phyloP scores from a whole-genome alignment of 1,140 invertebrate genomes.

The Cepaea nemoralis region DNA sequence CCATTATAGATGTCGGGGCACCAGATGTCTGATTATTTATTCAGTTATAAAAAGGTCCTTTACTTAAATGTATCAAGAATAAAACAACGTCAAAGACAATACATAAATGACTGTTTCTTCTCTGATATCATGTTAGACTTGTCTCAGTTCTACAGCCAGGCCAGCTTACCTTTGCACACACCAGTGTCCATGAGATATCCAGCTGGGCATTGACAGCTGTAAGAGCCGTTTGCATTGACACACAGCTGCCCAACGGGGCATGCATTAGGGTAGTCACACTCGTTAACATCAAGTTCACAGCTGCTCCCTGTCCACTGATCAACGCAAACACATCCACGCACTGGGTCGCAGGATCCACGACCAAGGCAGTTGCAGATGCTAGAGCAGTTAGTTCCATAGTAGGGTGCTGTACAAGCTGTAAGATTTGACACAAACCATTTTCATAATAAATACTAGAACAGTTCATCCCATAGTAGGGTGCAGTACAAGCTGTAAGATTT shows the following conservation, averaged over 20 bases:
- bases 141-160: background rate
- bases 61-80: too few relatives aligned
- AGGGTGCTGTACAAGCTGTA: slow-evolving; percentile 32
- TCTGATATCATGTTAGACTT: background rate
- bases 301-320: slow-evolving; percentile 44
- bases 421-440: too few relatives aligned
- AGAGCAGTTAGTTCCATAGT: slow-evolving; percentile 43
- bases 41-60: too few relatives aligned
- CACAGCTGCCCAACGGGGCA: slow-evolving; percentile 40
- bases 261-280: slow-evolving; percentile 21
- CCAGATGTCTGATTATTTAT: too few relatives aligned
- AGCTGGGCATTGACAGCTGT: slow-evolving; percentile 38
- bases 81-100: background rate
- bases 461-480: background rate
- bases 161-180: background rate
- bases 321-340: slow-evolving; percentile 46
- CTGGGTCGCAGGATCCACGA: slow-evolving; percentile 37
- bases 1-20: too few relatives aligned
- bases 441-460: background rate
- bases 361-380: slow-evolving; percentile 37
- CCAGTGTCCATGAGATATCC: slow-evolving; percentile 9
- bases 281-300: slow-evolving; percentile 45
- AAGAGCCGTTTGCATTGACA: slow-evolving; percentile 39
- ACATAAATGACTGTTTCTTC: background rate
- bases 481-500: background rate